Base-by-base conservation (phyloP, 2,888 invertebrate genomes). In the Flexamia atlantica region DNA sequence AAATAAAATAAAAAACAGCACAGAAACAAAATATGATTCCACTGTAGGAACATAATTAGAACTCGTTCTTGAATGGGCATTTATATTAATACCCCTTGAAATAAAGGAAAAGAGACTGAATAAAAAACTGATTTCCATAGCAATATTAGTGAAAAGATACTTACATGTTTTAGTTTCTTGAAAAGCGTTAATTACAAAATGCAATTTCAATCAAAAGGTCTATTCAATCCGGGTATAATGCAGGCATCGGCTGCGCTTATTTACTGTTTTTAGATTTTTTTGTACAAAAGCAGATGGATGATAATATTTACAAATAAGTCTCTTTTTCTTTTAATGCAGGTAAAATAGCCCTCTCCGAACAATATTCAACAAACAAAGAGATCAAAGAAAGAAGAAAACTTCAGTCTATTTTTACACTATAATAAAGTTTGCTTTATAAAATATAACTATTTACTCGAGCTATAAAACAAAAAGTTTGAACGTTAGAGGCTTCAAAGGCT, bases 301-400 rank as follows among this genome's bases (percentile, higher is more conserved):
- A 17, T 46, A 2, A 46, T 12, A 46, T 14, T 14, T 46, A 7
- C 4, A 12, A 9, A 14, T 46, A 14, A 46, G 46, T 46, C 46
- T 53, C 53, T 23, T 53, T 53, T 23, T 23, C 23, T 23, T 53
- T 53, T 53, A 23, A 53, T 23, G 10, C 7, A n/a, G 53, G 20
- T 53, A 9, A 53, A 53, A 23, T 53, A 53, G 53, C 53, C 53
- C 53, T 23, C 53, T 53, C 53, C 53, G 10, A 53, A 53, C 14
- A 23, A 53, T 53, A 53, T 23, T 23, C 10, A 53, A 53, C 53
- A 53, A 53, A 46, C 46, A 53, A n/a, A 53, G 53, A 53, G 53
- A 53, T 53, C 53, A 53, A 53, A 23, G 23, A 53, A 3, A 53
- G 53, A 53, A 23, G 5, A 53, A 53, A 53, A 23, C 7, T 23